Evolutionary conservation across 2,888 invertebrate species (phyloP).

Genomic region (Diloba caeruleocephala): DNA sequence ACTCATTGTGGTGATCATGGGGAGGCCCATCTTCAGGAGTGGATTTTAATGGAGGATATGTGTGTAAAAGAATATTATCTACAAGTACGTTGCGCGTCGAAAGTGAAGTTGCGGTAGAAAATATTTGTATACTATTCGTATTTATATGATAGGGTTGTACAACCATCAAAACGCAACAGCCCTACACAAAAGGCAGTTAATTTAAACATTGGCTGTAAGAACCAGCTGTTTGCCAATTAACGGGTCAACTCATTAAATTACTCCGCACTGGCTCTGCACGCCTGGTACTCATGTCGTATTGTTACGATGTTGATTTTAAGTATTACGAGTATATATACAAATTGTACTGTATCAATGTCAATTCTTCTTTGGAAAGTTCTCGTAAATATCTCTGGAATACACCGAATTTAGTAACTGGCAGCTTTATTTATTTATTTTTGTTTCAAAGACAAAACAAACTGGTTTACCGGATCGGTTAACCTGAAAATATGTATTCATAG

Average conservation of each 20-base stretch:
- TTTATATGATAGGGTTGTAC: slow-evolving; percentile 6
- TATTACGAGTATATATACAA: slow-evolving; percentile 39
- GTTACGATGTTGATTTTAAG: slow-evolving; percentile 51
- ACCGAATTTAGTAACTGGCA: no score
- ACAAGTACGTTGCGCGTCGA: no score
- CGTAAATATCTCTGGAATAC: neutral
- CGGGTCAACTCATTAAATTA: slow-evolving; percentile 77
- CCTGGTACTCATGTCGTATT: slow-evolving; percentile 52
- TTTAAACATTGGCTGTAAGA: slow-evolving; percentile 74
- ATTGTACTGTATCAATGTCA: slow-evolving; percentile 3
- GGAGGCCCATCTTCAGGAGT: no score
- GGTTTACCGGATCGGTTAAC: no score
- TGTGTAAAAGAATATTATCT: no score
- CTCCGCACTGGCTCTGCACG: slow-evolving; percentile 60
- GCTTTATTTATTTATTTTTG: no score
- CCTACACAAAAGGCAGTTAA: slow-evolving; percentile 66
- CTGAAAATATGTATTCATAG: no score
- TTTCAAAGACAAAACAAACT: no score
- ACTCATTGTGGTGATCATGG: no score
- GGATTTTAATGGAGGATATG: no score
- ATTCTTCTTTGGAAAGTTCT: neutral
- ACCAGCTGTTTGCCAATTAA: slow-evolving; percentile 74
- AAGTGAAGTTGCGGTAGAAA: no score
- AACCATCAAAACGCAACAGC: slow-evolving; percentile 32
- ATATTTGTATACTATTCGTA: neutral